Evolutionary conservation across 2,888 invertebrate genomes (phyloP), one percentile per base, ranked within the genome.

Genomic region (Campoplex nolae): DNA sequence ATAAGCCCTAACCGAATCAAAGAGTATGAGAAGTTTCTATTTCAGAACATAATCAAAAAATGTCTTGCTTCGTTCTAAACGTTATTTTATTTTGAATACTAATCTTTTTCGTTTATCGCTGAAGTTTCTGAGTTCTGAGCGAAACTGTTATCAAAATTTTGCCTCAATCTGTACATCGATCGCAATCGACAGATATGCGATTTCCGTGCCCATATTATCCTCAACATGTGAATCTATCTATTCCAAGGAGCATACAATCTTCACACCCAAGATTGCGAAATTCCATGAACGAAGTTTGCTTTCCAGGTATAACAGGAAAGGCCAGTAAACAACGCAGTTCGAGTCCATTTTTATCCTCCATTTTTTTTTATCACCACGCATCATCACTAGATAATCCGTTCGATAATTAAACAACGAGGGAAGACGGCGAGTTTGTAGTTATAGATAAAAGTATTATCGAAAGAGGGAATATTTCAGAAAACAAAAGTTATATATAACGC

Each of bases 391-490:
- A 74, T 84, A 75, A 70, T 48, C 58, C 67, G 48, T 58, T 18
- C 45, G 79, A 79, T 84, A 75, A 84, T 79, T 75, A 79, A 84
- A 84, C 51, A 75, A 68, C 48, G 58, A 58, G 23, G 28, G 56
- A 73, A 62, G 51, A 68, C 67, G 67, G n/a, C 28, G 48, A 28
- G 23, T 23, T 35, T 67, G 1, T 6, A 13, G 16, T 48, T 28
- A 13, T 28, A 38, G n/a, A n/a, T 18, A 32, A 38, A 56, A 71
- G n/a, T 32, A 38, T n/a, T 9, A 38, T 13, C 45, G 84, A 79
- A 73, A 75, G 51, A 28, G 18, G 28, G 16, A 18, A 35, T 16
- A 35, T 42, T 56, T 9, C 4, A 28, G 65, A 28, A 8, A 35
- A 23, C 58, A 1, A 28, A 48, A 23, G 58, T 23, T 23, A 73